Conservation (phyloP, 2,113 vertebrate species). For the Acrocephalus kingi region DNA sequence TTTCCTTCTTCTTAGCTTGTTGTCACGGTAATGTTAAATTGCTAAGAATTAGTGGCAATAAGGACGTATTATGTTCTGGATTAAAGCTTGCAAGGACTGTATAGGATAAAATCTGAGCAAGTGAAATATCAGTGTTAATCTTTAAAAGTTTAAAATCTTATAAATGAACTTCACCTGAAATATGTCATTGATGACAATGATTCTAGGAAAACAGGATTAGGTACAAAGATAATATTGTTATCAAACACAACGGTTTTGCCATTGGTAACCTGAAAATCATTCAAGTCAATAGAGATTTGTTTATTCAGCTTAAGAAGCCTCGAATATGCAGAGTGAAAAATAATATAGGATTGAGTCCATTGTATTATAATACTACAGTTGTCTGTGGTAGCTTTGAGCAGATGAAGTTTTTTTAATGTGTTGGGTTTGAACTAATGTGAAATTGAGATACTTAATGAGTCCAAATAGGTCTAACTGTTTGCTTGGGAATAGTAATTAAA, state of each 20-base stretch:
- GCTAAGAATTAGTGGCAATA: not conserved
- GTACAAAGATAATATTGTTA: not conserved
- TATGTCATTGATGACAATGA: not conserved
- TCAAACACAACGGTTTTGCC: not conserved
- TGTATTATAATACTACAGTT: not conserved
- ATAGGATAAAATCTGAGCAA: not conserved
- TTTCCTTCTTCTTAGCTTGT: not conserved
- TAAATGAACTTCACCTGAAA: not conserved
- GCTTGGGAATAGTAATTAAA: slow-evolving; percentile 32
- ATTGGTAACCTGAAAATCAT: not conserved
- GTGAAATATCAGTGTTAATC: not conserved
- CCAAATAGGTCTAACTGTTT: not conserved
- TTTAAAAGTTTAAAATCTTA: not conserved
- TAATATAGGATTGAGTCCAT: not conserved
- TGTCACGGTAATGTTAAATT: not conserved
- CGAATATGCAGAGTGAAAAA: not conserved
- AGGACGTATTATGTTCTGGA: not conserved
- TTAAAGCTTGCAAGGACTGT: not conserved
- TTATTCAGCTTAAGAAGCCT: not conserved
- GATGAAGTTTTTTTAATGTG: not conserved
- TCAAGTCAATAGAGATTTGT: not conserved
- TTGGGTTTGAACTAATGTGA: not conserved
- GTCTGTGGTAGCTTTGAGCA: not conserved
- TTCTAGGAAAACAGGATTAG: not conserved
- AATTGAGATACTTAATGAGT: slow-evolving; percentile 8